Conservation (phyloP, 2,888 invertebrate species). For the Operophtera brumata region DNA sequence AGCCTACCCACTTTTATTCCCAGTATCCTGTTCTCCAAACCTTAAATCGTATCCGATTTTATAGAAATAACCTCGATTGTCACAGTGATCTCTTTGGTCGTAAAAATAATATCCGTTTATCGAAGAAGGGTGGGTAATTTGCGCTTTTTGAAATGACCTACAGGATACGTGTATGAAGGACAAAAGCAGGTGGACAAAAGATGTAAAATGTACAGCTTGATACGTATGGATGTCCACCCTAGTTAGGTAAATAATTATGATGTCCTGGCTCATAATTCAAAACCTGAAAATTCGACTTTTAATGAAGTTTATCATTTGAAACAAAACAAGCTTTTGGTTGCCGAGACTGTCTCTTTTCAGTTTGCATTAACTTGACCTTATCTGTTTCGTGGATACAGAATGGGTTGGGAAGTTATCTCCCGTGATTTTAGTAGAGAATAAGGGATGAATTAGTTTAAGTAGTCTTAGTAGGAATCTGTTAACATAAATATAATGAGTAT, state of each 20-base stretch:
- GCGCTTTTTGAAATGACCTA: slow-evolving; percentile 38
- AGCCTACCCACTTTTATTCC: slow-evolving; percentile 56
- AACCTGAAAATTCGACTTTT: neutral
- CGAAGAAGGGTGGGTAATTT: slow-evolving; percentile 17
- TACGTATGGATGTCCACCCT: too few species aligned
- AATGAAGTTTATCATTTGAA: neutral
- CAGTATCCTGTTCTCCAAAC: slow-evolving; percentile 53
- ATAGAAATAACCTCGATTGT: slow-evolving; percentile 45
- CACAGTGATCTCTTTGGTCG: slow-evolving; percentile 35
- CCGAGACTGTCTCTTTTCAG: neutral
- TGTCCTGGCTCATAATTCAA: slow-evolving; percentile 2
- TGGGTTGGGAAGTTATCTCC: slow-evolving; percentile 29
- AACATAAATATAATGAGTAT: too few species aligned
- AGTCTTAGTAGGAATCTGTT: too few species aligned
- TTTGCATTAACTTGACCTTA: neutral
- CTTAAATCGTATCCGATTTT: slow-evolving; percentile 51
- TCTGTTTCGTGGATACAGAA: slow-evolving; percentile 33
- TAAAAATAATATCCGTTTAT: slow-evolving; percentile 36
- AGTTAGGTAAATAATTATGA: neutral
- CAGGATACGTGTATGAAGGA: slow-evolving; percentile 36
- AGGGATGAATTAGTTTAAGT: too few species aligned
- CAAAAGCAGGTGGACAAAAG: slow-evolving; percentile 31
- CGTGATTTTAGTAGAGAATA: slow-evolving; percentile 23
- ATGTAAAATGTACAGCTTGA: too few species aligned
- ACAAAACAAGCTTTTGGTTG: neutral